Evolutionary conservation across 2,113 vertebrate species (phyloP).

Genomic region (Caranx ignobilis): DNA sequence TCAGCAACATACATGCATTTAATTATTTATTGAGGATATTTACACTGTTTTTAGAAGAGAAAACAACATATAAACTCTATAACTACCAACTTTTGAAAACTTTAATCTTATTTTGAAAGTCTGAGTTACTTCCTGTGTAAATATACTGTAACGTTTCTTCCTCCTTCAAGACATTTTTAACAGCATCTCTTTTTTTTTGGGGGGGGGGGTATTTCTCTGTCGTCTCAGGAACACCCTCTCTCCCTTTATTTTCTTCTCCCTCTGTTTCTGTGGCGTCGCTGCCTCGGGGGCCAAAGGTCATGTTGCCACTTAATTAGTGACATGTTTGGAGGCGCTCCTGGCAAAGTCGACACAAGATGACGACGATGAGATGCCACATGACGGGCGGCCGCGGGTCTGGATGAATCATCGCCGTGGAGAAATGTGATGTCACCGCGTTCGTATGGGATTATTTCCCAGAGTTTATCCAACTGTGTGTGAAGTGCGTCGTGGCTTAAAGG

Average conservation of each 20-base stretch:
- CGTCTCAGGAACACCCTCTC: background rate
- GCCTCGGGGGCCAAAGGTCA: conserved; percentile 60
- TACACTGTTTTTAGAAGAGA: too few species aligned
- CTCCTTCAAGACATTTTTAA: too few species aligned
- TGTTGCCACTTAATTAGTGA: conserved; percentile 58
- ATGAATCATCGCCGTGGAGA: conserved; percentile 39
- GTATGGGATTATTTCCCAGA: conserved; percentile 13
- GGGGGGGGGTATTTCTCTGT: too few species aligned
- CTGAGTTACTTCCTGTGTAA: too few species aligned
- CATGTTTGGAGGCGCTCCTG: conserved; percentile 34
- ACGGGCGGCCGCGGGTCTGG: conserved; percentile 4
- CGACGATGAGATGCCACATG: conserved; percentile 24
- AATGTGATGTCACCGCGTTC: conserved; percentile 24
- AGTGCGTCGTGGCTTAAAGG: conserved; percentile 39
- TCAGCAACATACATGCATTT: too few species aligned
- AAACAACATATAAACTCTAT: too few species aligned
- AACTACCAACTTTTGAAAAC: too few species aligned
- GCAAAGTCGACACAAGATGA: conserved; percentile 30
- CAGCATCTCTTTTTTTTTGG: too few species aligned
- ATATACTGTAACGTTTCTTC: too few species aligned
- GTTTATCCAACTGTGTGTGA: conserved; percentile 8
- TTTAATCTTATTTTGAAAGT: too few species aligned
- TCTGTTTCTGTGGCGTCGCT: background rate
- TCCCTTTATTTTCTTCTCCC: background rate
- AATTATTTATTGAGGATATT: too few species aligned